Conservation (phyloP, 2,888 invertebrate species). For the Oscheius sp. region DNA sequence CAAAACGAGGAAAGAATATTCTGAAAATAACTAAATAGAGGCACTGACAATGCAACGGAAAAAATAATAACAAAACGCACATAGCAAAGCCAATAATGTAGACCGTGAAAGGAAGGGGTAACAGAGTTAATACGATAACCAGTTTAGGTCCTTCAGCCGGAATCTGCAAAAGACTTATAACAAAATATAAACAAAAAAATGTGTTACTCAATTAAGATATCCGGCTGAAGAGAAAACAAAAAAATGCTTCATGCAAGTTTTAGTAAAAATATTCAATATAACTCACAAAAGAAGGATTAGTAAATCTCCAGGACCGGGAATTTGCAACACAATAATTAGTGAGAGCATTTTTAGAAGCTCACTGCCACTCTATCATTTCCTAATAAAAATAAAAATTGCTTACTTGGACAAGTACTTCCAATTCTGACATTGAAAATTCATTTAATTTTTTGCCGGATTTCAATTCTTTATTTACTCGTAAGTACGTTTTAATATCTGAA, state of each 20-base stretch:
- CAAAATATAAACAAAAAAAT: not conserved
- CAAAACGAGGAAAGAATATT: slow-evolving; percentile 64
- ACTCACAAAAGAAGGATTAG: slow-evolving; percentile 54
- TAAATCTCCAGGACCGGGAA: slow-evolving; percentile 55
- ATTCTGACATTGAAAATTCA: slow-evolving; percentile 73
- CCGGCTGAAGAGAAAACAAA: not conserved
- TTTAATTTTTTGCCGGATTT: slow-evolving; percentile 39
- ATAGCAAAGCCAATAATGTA: slow-evolving; percentile 60
- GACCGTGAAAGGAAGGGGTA: slow-evolving; percentile 61
- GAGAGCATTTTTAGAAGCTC: slow-evolving; percentile 53
- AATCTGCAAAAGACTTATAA: slow-evolving; percentile 51
- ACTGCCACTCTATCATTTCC: slow-evolving; percentile 46
- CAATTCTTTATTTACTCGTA: slow-evolving; percentile 42
- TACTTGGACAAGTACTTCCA: slow-evolving; percentile 74
- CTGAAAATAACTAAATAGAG: slow-evolving; percentile 42
- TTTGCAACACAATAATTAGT: slow-evolving; percentile 55
- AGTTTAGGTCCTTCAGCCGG: slow-evolving; percentile 59
- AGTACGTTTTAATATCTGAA: slow-evolving; percentile 61
- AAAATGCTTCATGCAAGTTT: not conserved
- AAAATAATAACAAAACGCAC: slow-evolving; percentile 39
- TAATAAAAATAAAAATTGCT: slow-evolving; percentile 55
- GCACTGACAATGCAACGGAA: not conserved
- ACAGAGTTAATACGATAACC: slow-evolving; percentile 50
- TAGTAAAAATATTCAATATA: not conserved
- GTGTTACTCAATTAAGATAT: not conserved